phyloP scores from a whole-genome alignment of 2,888 invertebrate species.

The Nymphalis urticae region DNA sequence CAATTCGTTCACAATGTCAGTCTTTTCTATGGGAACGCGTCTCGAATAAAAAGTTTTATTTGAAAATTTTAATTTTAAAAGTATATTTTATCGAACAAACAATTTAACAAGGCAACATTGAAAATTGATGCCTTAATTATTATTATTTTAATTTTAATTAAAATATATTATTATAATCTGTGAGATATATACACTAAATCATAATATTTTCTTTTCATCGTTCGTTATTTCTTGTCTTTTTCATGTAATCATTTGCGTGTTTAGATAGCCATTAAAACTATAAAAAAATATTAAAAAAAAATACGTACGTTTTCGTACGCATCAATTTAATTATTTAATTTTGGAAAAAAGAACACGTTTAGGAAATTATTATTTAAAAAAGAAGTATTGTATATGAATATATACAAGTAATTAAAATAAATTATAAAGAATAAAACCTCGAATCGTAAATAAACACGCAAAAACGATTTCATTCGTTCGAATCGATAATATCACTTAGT shows the following conservation, averaged over 20 bases:
- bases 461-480: conserved; percentile 3
- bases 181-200: background rate
- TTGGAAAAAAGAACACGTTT: background rate
- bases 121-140: background rate
- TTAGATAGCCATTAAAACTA: background rate
- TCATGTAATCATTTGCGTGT: background rate
- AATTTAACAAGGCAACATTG: background rate
- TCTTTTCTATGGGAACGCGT: conserved; percentile 56
- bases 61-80: background rate
- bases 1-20: conserved; percentile 35
- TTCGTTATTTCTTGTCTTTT: background rate
- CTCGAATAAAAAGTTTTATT: conserved; percentile 28
- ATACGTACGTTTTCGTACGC: too few species aligned
- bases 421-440: background rate
- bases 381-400: background rate
- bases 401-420: background rate
- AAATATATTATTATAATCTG: background rate
- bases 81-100: background rate
- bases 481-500: conserved; percentile 4
- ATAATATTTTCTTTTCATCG: background rate
- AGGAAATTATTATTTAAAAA: background rate
- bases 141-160: background rate
- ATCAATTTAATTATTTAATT: too few species aligned
- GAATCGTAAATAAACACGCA: conserved; percentile 14
- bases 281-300: too few species aligned